Conservation (phyloP, 2,888 invertebrate species). For the Trypoxylon attenuatum region DNA sequence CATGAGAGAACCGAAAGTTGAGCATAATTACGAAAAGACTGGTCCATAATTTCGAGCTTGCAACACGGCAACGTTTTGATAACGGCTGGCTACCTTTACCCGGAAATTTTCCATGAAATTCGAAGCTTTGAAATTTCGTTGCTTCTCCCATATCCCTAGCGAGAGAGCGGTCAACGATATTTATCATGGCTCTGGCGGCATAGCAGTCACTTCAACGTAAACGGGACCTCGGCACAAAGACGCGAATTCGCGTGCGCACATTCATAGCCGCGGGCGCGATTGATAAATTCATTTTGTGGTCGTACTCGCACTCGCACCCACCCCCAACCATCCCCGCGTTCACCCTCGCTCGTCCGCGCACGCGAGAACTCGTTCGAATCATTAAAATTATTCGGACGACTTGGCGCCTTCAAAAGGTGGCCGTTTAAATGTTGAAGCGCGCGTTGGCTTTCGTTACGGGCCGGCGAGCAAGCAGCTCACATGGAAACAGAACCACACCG, state of each 20-base stretch:
- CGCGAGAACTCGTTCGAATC: conserved; percentile 37
- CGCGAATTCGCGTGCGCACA: background rate
- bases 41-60: no score
- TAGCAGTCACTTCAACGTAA: conserved; percentile 12
- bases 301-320: no score
- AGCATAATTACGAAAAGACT: no score
- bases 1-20: no score
- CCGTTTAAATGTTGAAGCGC: conserved; percentile 43
- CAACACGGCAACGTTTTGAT: no score
- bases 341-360: no score
- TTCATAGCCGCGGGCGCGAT: conserved; percentile 11
- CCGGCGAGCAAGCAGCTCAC: conserved; percentile 11
- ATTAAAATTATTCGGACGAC: conserved; percentile 50
- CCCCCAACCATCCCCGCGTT: no score
- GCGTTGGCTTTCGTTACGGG: conserved; percentile 18
- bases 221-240: background rate
- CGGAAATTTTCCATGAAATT: no score
- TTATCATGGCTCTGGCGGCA: background rate
- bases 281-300: conserved; percentile 42
- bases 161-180: background rate
- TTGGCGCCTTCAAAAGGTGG: conserved; percentile 43
- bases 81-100: no score
- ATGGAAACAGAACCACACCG: conserved; percentile 13
- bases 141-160: no score
- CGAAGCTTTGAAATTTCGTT: no score